Conservation (phyloP, 1,140 invertebrate genomes). For the Eumeta japonica region DNA sequence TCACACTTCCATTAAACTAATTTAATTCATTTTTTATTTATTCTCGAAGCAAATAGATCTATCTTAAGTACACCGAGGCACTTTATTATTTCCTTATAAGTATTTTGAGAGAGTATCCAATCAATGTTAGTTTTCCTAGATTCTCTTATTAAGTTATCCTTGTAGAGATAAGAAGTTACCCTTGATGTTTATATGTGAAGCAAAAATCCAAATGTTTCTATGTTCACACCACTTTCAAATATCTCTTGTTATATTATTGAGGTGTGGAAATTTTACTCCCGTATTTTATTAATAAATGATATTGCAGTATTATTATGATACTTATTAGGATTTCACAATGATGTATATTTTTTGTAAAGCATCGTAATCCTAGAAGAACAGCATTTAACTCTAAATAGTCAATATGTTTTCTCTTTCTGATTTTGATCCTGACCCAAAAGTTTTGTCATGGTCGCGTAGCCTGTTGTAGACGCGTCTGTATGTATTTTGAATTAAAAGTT, state of each 20-base stretch:
- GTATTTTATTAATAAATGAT: conserved; percentile 1
- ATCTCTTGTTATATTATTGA: neutral
- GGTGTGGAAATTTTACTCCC: neutral
- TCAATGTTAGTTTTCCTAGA: conserved; percentile 4
- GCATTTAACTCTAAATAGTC: conserved; percentile 1
- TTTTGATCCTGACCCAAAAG: neutral
- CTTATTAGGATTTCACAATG: conserved; percentile 1
- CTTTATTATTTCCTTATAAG: neutral
- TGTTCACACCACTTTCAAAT: conserved; percentile 7
- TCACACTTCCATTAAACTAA: neutral
- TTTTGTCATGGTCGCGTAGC: neutral
- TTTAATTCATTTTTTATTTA: neutral
- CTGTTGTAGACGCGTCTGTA: neutral
- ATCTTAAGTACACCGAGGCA: neutral
- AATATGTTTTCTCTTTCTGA: neutral
- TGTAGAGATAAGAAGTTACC: neutral
- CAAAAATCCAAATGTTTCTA: conserved; percentile 3
- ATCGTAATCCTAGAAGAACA: neutral
- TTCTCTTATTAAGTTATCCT: neutral
- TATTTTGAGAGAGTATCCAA: neutral
- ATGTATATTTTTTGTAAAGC: neutral
- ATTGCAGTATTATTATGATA: conserved; percentile 4
- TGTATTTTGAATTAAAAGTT: neutral
- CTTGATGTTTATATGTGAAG: conserved; percentile 3
- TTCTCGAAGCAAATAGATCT: conserved; percentile 3